Conservation (phyloP, 2,797 vertebrate species). For the Ctenopoma multispine region DNA sequence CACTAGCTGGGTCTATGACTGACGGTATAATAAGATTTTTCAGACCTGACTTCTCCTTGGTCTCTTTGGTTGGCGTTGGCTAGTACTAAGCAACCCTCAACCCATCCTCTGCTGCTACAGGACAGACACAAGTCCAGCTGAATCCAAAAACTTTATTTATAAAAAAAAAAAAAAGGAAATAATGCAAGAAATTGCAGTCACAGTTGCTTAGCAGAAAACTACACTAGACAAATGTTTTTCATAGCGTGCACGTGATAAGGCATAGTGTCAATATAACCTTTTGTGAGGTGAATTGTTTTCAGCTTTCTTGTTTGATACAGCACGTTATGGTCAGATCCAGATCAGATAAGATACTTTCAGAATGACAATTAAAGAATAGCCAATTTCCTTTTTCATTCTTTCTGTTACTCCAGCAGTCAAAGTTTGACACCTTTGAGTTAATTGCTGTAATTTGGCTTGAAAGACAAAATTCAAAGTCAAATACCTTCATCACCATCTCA, state of each 20-base stretch:
- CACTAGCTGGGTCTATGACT: too few relatives aligned
- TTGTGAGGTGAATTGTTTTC: slow-evolving; percentile 13
- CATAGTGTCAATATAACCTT: slow-evolving; percentile 19
- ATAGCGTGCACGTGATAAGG: slow-evolving; percentile 24
- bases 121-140: slow-evolving; percentile 3
- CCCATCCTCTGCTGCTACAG: background rate
- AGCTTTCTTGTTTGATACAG: slow-evolving; percentile 2
- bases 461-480: too few relatives aligned
- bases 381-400: background rate
- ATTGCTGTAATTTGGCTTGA: background rate
- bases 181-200: background rate
- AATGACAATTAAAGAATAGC: background rate
- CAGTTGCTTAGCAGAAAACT: slow-evolving; percentile 24
- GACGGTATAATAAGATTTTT: too few relatives aligned
- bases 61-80: too few relatives aligned
- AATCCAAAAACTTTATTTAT: slow-evolving; percentile 40
- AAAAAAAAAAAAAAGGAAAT: slow-evolving; percentile 34
- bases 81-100: too few relatives aligned
- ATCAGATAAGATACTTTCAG: slow-evolving; percentile 7
- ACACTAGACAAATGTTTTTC: slow-evolving; percentile 21
- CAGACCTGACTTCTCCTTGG: background rate
- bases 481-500: too few relatives aligned
- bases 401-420: background rate
- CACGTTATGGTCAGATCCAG: background rate
- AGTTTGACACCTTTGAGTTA: background rate